phyloP scores from a whole-genome alignment of 2,888 invertebrate genomes.

The Mythimna lalbum region DNA sequence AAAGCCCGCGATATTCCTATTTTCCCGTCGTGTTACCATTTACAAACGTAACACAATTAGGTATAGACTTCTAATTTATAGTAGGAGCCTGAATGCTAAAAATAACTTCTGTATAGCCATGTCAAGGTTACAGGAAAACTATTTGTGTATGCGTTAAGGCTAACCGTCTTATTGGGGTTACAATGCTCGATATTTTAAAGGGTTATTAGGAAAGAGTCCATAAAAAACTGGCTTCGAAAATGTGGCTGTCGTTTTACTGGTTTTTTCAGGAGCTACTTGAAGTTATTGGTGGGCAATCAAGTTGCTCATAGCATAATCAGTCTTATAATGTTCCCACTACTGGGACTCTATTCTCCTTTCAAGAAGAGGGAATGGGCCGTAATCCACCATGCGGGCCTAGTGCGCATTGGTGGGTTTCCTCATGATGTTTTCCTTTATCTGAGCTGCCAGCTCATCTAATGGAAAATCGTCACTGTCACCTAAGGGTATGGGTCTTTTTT shows the following conservation, averaged over 20 bases:
- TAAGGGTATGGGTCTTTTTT: too few relatives aligned
- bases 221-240: background rate
- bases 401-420: too few relatives aligned
- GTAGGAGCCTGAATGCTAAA: conserved; percentile 54
- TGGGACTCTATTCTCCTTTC: too few relatives aligned
- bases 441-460: background rate
- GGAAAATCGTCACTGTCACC: background rate
- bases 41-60: conserved; percentile 35
- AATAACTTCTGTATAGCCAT: conserved; percentile 50
- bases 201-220: conserved; percentile 1
- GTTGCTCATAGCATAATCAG: too few relatives aligned
- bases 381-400: too few relatives aligned
- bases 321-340: too few relatives aligned
- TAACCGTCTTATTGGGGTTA: conserved; percentile 28
- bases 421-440: too few relatives aligned
- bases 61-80: conserved; percentile 36
- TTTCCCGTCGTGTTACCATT: conserved; percentile 11
- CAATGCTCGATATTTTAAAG: conserved; percentile 8
- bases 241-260: background rate
- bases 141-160: conserved; percentile 51
- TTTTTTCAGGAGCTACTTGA: background rate
- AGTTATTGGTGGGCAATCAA: background rate
- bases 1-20: conserved; percentile 10
- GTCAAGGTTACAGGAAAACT: conserved; percentile 69
- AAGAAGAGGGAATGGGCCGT: too few relatives aligned